Conservation (phyloP, 2,113 vertebrate species). For the Halcyon senegalensis region DNA sequence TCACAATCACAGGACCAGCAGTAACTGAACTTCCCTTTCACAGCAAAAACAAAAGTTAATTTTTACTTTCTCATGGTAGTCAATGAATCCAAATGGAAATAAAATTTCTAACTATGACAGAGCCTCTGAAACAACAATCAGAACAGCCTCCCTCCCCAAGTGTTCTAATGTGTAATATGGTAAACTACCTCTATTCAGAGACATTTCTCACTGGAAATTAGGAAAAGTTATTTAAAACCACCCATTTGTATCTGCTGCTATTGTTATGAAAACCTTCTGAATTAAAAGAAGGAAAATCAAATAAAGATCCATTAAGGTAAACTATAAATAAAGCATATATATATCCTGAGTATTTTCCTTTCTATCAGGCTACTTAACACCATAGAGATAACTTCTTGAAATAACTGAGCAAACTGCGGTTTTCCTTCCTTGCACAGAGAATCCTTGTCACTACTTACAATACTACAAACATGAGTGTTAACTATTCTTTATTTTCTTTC, state of each 20-base stretch:
- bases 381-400: not conserved
- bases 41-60: not conserved
- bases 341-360: not conserved
- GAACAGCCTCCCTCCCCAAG: not conserved
- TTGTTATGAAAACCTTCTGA: not conserved
- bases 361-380: not conserved
- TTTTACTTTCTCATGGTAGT: not conserved
- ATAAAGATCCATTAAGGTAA: not conserved
- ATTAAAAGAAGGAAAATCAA: not conserved
- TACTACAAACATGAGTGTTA: not conserved
- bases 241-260: not conserved
- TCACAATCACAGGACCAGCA: not conserved
- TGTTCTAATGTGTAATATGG: not conserved
- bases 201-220: not conserved
- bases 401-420: not conserved
- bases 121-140: not conserved
- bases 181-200: not conserved
- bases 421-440: not conserved
- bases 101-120: not conserved
- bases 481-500: not conserved
- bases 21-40: not conserved
- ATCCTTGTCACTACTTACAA: not conserved
- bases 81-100: not conserved
- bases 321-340: not conserved
- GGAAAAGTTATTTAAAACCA: not conserved